Evolutionary conservation across 2,113 vertebrate genomes (phyloP), one percentile per base, ranked within the genome.

Genomic region (Alectura lathami): DNA sequence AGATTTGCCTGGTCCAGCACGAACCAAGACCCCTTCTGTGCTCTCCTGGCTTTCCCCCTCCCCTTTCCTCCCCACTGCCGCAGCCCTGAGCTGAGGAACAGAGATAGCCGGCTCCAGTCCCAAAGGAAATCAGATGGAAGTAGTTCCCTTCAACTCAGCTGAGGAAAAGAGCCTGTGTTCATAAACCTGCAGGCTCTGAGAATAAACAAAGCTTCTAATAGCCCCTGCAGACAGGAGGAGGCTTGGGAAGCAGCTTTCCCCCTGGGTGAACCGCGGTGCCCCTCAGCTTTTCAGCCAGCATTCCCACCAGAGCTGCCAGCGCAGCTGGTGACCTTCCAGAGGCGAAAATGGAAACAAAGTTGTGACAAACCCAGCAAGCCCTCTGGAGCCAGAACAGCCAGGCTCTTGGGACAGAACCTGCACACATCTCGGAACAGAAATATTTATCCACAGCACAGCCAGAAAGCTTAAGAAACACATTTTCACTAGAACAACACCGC

Each of bases 111-210:
- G 72, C 86, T 72, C 43, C n/a, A 36, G 24, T 86, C 95, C 85
- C 96, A 32, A 62, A 96, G 94, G 96, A 97, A 96, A 97, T 97
- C 91, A 96, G 75, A 92, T n/a, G 43, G 63, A 89, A 94, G 88
- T 69, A 89, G 79, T 91, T 97, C 87, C 95, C 95, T 96, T 85
- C 77, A 94, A 83, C 88, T 96, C 93, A 88, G 88, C 67, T 69
- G 91, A 96, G 96, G 69, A 89, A 92, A 93, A 94, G 50, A 93
- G 85, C 54, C 69, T 32, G 14, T 89, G 74, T 90, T 96, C 92
- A 89, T 76, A 97, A 95, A 89, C 85, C 96, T 76, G 38, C 47
- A 79, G 91, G 89, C 83, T 86, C 74, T 3, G 27, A 92, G 91
- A 89, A 83, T 96, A 96, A 97, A 97, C 86, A 62, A 85, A 95